Evolutionary conservation across 2,113 vertebrate species (phyloP).

Genomic region (Poecilia latipinna): DNA sequence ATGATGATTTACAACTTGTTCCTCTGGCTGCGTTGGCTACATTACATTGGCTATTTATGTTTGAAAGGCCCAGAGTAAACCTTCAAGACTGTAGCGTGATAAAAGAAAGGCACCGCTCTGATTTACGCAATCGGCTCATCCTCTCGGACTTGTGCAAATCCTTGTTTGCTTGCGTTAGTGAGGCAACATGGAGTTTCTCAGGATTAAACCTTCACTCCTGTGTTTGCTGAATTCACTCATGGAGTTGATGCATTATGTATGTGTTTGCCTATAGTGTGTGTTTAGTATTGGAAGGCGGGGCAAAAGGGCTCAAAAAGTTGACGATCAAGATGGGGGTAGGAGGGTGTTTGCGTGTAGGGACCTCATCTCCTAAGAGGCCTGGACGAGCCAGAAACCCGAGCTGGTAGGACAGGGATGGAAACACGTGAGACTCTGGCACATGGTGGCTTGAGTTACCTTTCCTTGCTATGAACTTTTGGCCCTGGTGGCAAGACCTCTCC

Average conservation of each 20-base stretch:
- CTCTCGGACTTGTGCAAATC: not conserved
- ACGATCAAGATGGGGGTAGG: not conserved
- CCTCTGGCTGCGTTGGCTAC: slow-evolving; percentile 50
- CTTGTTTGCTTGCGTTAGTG: not conserved
- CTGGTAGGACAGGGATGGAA: slow-evolving; percentile 71
- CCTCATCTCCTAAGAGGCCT: slow-evolving; percentile 65
- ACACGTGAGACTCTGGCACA: slow-evolving; percentile 74
- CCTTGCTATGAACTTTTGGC: slow-evolving; percentile 79
- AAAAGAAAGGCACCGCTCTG: slow-evolving; percentile 20
- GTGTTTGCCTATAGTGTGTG: slow-evolving; percentile 35
- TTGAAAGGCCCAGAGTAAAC: slow-evolving; percentile 11
- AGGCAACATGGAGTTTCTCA: slow-evolving; percentile 27
- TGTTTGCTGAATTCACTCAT: slow-evolving; percentile 43
- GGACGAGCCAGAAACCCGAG: slow-evolving; percentile 74
- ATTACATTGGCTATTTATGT: slow-evolving; percentile 20
- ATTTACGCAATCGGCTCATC: slow-evolving; percentile 18
- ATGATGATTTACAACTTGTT: slow-evolving; percentile 69
- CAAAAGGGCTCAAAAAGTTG: slow-evolving; percentile 35
- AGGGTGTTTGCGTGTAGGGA: slow-evolving; percentile 22
- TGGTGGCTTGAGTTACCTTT: slow-evolving; percentile 74
- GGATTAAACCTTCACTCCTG: slow-evolving; percentile 23
- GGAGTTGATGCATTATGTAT: slow-evolving; percentile 24
- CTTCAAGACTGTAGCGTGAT: slow-evolving; percentile 18
- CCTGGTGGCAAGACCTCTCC: slow-evolving; percentile 67
- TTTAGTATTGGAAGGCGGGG: slow-evolving; percentile 57